phyloP scores from a whole-genome alignment of 2,888 invertebrate genomes.

The Tinea pellionella region DNA sequence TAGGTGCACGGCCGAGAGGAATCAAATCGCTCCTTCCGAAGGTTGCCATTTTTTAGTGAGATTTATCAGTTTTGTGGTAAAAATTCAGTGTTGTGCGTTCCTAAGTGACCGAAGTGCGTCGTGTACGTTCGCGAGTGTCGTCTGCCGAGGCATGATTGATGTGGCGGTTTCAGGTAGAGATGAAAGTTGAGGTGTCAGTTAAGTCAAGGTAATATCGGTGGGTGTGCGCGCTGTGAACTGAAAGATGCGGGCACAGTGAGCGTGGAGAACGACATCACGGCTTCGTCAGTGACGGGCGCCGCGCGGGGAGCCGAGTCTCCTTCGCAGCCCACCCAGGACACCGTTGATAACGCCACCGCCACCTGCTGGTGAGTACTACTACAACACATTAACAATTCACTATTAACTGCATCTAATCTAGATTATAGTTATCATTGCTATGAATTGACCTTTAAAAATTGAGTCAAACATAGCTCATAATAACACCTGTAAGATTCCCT shows the following conservation, averaged over 20 bases:
- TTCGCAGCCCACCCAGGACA: conserved; percentile 66
- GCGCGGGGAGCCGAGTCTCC: conserved; percentile 69
- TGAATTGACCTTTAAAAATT: no score
- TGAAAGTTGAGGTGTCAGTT: conserved; percentile 63
- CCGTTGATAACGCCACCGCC: conserved; percentile 64
- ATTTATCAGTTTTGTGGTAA: conserved; percentile 51
- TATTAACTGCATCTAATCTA: no score
- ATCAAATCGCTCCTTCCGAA: conserved; percentile 27
- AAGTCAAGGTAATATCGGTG: conserved; percentile 67
- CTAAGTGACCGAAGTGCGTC: neutral
- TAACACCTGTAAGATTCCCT: no score
- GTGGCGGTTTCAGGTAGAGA: conserved; percentile 59
- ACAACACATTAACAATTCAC: neutral
- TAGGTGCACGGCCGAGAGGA: conserved; percentile 30
- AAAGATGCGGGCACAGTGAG: conserved; percentile 72
- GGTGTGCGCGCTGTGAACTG: conserved; percentile 65
- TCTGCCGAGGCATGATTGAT: conserved; percentile 10
- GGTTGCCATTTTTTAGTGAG: conserved; percentile 67
- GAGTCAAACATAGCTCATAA: no score
- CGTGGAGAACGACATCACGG: conserved; percentile 58
- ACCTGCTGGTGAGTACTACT: conserved; percentile 53
- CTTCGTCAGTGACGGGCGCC: conserved; percentile 64
- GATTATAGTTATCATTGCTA: no score
- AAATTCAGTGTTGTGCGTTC: conserved; percentile 43
- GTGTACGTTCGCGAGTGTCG: neutral